These are phyloP conservation scores for Pelvicachromis taeniatus DNA, from an alignment of 2,113 vertebrate species.

Conservation along the genomic window DNA sequence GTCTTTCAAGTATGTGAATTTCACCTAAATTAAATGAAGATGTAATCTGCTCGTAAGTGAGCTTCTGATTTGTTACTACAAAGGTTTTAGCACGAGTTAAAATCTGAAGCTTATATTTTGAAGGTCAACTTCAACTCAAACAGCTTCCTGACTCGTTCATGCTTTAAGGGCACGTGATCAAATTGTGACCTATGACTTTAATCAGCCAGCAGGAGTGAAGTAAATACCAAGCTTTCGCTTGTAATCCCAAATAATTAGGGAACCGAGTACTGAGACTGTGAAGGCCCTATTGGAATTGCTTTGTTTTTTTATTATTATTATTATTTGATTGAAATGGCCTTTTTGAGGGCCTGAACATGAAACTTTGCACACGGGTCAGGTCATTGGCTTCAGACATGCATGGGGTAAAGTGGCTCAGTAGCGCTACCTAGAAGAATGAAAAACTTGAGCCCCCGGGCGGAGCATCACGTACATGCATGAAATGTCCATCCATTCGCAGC, in stretches of 20 bases:
- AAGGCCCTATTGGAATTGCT: no score
- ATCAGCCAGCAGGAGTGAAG: neutral
- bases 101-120: conserved; percentile 30
- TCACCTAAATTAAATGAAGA: neutral
- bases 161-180: neutral
- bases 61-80: accelerated
- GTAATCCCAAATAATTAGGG: neutral
- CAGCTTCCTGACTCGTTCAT: neutral
- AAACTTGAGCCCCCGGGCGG: no score
- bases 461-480: no score
- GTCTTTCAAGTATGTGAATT: neutral
- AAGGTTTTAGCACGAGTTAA: neutral
- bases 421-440: no score
- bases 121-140: neutral
- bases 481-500: no score
- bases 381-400: no score
- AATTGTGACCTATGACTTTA: neutral
- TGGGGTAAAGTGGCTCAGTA: no score
- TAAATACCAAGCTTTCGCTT: neutral
- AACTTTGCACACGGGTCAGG: no score
- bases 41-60: neutral
- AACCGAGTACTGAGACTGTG: no score
- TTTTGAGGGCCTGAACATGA: no score
- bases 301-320: no score
- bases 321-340: no score